phyloP scores from a whole-genome alignment of 2,797 vertebrate genomes.

The Philypnodon macrostomus region DNA sequence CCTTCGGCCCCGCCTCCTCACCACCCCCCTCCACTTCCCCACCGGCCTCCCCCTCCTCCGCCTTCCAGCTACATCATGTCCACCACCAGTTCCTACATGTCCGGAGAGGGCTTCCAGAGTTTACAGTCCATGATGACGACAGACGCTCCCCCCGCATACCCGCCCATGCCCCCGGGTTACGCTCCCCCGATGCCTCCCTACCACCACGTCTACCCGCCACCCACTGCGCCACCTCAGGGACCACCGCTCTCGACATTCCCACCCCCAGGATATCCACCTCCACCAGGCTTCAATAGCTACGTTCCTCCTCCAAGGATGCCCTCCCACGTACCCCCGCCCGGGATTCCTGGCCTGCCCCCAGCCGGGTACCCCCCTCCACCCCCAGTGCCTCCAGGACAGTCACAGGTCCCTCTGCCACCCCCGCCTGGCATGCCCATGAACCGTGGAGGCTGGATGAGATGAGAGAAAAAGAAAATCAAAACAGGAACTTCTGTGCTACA shows the following conservation, averaged over 20 bases:
- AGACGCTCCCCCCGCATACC: constrained; percentile 87
- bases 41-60: constrained; percentile 87
- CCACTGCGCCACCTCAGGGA: constrained; percentile 83
- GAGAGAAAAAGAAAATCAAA: constrained; percentile 40
- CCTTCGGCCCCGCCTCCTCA: constrained; percentile 87
- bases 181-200: constrained; percentile 86
- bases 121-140: constrained; percentile 98
- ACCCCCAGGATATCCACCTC: constrained; percentile 85
- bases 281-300: constrained; percentile 88
- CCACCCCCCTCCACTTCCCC: constrained; percentile 87
- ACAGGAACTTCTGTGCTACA: constrained; percentile 15
- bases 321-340: constrained; percentile 87
- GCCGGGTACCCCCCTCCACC: constrained; percentile 88
- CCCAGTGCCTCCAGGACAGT: constrained; percentile 87
- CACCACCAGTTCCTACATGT: constrained; percentile 96
- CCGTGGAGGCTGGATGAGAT: constrained; percentile 92
- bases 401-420: constrained; percentile 88
- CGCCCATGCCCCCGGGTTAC: constrained; percentile 84
- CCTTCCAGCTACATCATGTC: constrained; percentile 92
- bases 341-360: constrained; percentile 87
- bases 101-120: constrained; percentile 92
- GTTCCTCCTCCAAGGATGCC: constrained; percentile 86
- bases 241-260: constrained; percentile 80
- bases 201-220: constrained; percentile 82
- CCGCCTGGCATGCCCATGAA: constrained; percentile 91